Evolutionary conservation across 2,113 vertebrate genomes (phyloP).

Genomic region (Mellivora capensis): DNA sequence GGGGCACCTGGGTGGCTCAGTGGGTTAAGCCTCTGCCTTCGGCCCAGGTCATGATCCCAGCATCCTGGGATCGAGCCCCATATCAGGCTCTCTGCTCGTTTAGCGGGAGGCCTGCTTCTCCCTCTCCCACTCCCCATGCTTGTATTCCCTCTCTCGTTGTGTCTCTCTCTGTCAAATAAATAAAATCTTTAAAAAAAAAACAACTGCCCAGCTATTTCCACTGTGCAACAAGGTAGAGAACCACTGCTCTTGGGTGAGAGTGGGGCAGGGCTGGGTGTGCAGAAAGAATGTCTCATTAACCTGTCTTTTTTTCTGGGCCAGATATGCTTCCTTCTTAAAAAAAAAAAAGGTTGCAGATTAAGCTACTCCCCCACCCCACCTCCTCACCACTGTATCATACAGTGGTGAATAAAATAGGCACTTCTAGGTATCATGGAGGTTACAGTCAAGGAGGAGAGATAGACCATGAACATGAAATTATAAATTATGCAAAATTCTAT

Average conservation of each 20-base stretch:
- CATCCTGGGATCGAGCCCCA: too few relatives aligned
- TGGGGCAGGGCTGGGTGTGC: not conserved
- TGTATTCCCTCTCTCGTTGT: too few relatives aligned
- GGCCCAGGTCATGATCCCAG: too few relatives aligned
- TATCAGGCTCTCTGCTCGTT: too few relatives aligned
- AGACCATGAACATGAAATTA: not conserved
- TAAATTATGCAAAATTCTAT: not conserved
- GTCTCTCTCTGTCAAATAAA: too few relatives aligned
- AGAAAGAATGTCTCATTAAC: not conserved
- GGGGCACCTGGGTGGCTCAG: too few relatives aligned
- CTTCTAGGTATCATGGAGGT: not conserved
- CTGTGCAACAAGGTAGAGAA: not conserved
- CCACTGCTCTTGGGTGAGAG: not conserved
- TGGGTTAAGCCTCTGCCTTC: too few relatives aligned
- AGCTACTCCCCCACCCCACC: not conserved
- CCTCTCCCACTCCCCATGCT: too few relatives aligned
- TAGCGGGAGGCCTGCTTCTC: too few relatives aligned
- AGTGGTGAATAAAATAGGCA: not conserved
- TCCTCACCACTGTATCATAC: not conserved
- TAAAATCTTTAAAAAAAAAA: too few relatives aligned
- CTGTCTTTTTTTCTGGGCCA: not conserved
- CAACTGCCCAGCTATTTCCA: too few relatives aligned
- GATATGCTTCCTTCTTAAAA: not conserved
- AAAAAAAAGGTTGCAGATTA: not conserved
- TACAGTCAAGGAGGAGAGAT: not conserved